Evolutionary conservation across 2,888 invertebrate species (phyloP).

Genomic region (Latrodectus hesperus): DNA sequence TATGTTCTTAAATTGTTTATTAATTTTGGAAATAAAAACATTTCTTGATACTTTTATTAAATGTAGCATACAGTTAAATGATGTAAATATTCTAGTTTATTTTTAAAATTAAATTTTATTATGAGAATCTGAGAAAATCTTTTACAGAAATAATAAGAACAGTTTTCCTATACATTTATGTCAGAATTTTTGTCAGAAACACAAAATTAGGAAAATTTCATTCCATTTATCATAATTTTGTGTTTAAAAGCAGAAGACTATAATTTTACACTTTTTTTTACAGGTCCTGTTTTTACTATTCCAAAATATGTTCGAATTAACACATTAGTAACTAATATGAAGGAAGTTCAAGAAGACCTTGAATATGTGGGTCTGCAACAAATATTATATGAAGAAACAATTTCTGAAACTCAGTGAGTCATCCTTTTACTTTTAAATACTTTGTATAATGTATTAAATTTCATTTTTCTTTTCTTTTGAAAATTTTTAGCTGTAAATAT

Average conservation of each 20-base stretch:
- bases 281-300: conserved; percentile 37
- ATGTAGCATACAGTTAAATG: no score
- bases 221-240: neutral
- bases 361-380: conserved; percentile 83
- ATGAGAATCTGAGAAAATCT: no score
- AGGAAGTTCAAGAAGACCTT: conserved; percentile 82
- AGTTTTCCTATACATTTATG: no score
- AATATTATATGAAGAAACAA: conserved; percentile 72
- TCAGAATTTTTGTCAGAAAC: neutral
- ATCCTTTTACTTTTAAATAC: neutral
- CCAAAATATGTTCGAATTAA: conserved; percentile 92
- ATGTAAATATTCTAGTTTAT: no score
- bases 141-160: no score
- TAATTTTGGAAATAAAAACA: no score
- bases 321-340: conserved; percentile 81
- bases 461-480: neutral
- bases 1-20: no score
- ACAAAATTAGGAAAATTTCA: neutral
- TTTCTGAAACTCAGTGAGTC: conserved; percentile 59
- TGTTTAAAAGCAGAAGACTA: neutral
- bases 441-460: neutral
- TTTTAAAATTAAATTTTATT: no score
- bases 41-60: no score
- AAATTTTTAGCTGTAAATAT: neutral
- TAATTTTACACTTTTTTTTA: no score